phyloP scores from a whole-genome alignment of 2,888 invertebrate species.

The Chrysodeixis includens region DNA sequence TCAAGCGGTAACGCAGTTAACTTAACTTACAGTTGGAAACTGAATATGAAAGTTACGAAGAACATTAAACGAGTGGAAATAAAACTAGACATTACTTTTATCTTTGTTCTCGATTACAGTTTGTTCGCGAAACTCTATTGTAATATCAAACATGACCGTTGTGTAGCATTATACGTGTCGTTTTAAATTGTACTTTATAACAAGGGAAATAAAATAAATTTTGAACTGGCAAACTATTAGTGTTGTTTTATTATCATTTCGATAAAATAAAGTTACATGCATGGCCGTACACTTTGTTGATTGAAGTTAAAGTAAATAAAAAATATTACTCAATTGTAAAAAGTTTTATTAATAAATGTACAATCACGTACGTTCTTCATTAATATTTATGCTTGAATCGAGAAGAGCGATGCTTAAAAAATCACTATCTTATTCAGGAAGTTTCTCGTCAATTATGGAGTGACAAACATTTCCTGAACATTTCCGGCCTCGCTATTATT shows the following conservation, averaged over 20 bases:
- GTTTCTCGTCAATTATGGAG: not conserved
- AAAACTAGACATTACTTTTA: not conserved
- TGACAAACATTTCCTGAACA: not conserved
- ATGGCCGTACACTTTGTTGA: not conserved
- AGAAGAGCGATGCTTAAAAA: not conserved
- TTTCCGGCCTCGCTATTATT: slow-evolving; percentile 7
- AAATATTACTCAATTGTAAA: not conserved
- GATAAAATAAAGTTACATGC: not conserved
- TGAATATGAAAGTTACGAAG: not conserved
- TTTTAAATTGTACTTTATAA: not conserved
- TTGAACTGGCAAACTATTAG: not conserved
- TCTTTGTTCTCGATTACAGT: slow-evolving; percentile 1
- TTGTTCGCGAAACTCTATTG: not conserved
- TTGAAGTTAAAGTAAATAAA: not conserved
- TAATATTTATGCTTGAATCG: not conserved
- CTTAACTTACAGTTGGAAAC: not conserved
- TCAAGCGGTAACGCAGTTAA: not conserved
- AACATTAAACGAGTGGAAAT: not conserved
- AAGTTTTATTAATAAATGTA: not conserved
- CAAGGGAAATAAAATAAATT: not conserved
- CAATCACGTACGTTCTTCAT: not conserved
- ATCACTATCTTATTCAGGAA: not conserved
- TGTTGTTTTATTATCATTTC: not conserved
- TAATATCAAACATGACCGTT: not conserved
- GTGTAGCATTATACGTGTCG: not conserved